phyloP scores from a whole-genome alignment of 2,888 invertebrate species.

The Drosophila prostipennis region DNA sequence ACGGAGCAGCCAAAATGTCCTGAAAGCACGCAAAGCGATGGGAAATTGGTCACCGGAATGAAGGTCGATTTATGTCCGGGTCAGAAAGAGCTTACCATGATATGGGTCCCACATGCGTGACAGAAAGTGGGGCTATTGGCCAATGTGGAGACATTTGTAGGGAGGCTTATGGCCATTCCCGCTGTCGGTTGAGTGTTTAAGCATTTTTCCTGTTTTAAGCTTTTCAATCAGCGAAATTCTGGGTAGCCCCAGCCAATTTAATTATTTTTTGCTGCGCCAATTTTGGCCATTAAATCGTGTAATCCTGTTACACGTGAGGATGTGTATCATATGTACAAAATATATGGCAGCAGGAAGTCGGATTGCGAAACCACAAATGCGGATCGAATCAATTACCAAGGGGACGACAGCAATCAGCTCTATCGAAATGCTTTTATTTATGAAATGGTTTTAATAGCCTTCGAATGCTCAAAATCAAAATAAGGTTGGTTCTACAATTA shows the following conservation, averaged over 20 bases:
- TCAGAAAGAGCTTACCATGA: conserved; percentile 35
- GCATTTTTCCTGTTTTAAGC: conserved; percentile 37
- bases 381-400: conserved; percentile 24
- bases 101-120: conserved; percentile 38
- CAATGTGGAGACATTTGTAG: conserved; percentile 16
- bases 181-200: conserved; percentile 38
- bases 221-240: conserved; percentile 37
- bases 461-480: too few relatives aligned
- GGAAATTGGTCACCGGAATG: conserved; percentile 34
- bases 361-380: conserved; percentile 5
- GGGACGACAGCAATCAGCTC: conserved; percentile 16
- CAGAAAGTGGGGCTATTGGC: conserved; percentile 9
- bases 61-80: conserved; percentile 36
- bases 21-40: conserved; percentile 55
- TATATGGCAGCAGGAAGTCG: conserved; percentile 8
- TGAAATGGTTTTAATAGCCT: background rate
- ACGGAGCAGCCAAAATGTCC: conserved; percentile 38
- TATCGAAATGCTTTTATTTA: conserved; percentile 5
- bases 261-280: conserved; percentile 12
- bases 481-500: background rate
- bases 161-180: conserved; percentile 41
- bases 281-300: conserved; percentile 32
- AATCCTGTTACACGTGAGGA: conserved; percentile 17
- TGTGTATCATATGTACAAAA: background rate
- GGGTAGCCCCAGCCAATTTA: conserved; percentile 11